Percentiles rank a stretch among this genome's conserved stretches.
Conservation (phyloP, 2,113 vertebrate genomes). For the Anarhynchus alexandrinus region DNA sequence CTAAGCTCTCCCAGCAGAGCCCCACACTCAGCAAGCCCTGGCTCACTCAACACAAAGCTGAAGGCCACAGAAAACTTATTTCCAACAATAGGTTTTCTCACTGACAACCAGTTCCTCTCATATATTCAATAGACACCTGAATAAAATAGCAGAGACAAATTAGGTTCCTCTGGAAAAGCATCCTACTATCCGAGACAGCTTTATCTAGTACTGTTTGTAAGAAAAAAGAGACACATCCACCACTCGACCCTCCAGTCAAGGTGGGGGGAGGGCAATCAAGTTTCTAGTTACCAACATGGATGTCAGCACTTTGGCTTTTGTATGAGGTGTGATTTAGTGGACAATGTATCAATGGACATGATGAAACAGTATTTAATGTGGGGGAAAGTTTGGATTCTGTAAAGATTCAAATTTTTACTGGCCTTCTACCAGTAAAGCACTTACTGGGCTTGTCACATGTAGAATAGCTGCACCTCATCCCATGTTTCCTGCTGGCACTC, state of each 20-base stretch:
- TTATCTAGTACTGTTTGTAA: background rate
- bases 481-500: background rate
- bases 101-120: background rate
- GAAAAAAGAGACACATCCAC: background rate
- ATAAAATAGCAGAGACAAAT: background rate
- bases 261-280: background rate
- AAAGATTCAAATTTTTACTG: background rate
- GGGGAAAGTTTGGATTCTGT: background rate
- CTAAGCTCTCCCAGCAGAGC: background rate
- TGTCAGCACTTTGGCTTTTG: background rate
- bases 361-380: background rate
- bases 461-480: background rate
- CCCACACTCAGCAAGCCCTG: background rate
- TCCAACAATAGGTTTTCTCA: background rate
- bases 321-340: background rate
- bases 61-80: background rate
- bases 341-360: background rate
- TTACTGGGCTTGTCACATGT: background rate
- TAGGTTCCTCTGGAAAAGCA: background rate
- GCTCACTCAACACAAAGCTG: background rate
- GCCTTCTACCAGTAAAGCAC: background rate
- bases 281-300: background rate
- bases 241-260: too few species aligned
- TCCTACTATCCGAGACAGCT: background rate
- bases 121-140: background rate